These are phyloP conservation scores for Pyrrhosoma nymphula DNA, from an alignment of 2,888 invertebrate species.

Conservation along the genomic window DNA sequence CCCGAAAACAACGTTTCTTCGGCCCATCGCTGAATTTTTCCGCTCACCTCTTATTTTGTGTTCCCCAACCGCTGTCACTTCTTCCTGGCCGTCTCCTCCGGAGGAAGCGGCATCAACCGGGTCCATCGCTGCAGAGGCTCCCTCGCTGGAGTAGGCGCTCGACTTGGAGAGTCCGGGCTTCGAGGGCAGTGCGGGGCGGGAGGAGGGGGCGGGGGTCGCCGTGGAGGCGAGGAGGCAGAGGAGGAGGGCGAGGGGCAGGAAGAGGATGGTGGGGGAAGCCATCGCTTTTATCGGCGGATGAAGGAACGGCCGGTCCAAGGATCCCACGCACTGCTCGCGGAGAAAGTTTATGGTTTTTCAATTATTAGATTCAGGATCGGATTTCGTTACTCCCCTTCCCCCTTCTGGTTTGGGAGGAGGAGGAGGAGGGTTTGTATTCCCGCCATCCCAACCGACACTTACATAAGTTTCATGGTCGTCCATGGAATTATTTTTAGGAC, in stretches of 20 bases:
- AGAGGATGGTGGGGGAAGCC: not conserved
- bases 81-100: not conserved
- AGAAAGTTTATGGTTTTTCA: not conserved
- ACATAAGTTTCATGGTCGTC: no score
- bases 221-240: constrained; percentile 39
- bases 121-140: not conserved
- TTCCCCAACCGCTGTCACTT: not conserved
- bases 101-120: not conserved
- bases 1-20: no score
- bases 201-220: constrained; percentile 18
- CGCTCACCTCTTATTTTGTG: constrained; percentile 47
- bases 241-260: constrained; percentile 30
- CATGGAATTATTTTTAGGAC: no score
- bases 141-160: not conserved
- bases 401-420: no score
- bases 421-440: no score
- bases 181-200: not conserved
- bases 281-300: not conserved
- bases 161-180: not conserved
- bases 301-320: not conserved
- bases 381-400: no score
- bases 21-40: no score
- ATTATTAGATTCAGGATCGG: not conserved
- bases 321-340: not conserved
- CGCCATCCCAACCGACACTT: no score